A percentile compares a stretch with the other conserved stretches of the same genome.
Evolutionary conservation across 2,888 invertebrate species (phyloP).

Genomic region (Melinaea menophilus): DNA sequence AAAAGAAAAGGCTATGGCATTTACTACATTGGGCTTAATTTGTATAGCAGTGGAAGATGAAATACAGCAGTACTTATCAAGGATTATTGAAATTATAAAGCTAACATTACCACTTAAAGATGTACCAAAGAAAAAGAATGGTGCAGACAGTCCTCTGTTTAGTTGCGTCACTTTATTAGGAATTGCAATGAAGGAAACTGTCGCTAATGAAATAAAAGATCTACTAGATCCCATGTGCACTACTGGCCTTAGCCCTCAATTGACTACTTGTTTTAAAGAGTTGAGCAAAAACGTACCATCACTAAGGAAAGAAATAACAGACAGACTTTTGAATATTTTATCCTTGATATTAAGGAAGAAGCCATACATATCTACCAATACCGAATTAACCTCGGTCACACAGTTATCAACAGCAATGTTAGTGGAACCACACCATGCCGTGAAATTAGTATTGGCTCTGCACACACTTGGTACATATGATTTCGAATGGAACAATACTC

Average conservation of each 20-base stretch:
- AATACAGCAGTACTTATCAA: constrained; percentile 86
- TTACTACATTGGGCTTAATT: constrained; percentile 93
- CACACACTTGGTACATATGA: constrained; percentile 94
- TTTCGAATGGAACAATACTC: constrained; percentile 92
- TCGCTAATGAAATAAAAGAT: constrained; percentile 87
- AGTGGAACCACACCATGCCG: constrained; percentile 83
- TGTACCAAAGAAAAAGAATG: constrained; percentile 84
- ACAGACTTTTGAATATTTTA: constrained; percentile 93
- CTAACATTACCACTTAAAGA: constrained; percentile 86
- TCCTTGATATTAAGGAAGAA: constrained; percentile 94
- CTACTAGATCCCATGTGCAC: constrained; percentile 94
- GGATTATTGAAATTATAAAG: constrained; percentile 91
- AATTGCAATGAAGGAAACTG: constrained; percentile 89
- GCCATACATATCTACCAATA: constrained; percentile 81
- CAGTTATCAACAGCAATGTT: constrained; percentile 61
- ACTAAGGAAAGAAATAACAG: constrained; percentile 93
- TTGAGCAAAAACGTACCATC: constrained; percentile 92
- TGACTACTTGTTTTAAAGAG: constrained; percentile 95
- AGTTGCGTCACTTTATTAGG: constrained; percentile 96
- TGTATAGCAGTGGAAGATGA: constrained; percentile 92
- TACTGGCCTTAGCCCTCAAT: constrained; percentile 91
- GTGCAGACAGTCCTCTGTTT: constrained; percentile 92
- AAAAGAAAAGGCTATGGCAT: constrained; percentile 91
- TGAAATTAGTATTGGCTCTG: constrained; percentile 93
- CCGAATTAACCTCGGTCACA: constrained; percentile 64